These are phyloP conservation scores for Akabosia matsudoensis DNA, from an alignment of 1,140 invertebrate genomes.

Conservation along the genomic window DNA sequence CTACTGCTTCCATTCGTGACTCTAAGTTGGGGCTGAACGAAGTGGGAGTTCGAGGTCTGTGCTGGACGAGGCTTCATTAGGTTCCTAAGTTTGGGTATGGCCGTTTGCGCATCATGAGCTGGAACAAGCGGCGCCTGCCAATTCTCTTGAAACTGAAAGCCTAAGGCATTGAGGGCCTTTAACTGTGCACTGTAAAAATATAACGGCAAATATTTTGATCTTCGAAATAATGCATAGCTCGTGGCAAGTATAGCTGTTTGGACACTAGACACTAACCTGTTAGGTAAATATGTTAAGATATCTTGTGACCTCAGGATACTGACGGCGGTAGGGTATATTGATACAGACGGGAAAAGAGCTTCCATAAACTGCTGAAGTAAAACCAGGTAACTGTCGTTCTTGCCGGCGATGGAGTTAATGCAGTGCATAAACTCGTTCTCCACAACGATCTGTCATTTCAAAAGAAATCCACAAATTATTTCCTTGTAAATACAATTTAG, in stretches of 20 bases:
- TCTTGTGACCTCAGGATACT: conserved; percentile 29
- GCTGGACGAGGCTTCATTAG: conserved; percentile 29
- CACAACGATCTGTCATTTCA: conserved; percentile 29
- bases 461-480: background rate
- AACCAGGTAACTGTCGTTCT: conserved; percentile 29
- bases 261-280: conserved; percentile 24
- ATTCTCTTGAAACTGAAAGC: conserved; percentile 29
- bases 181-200: conserved; percentile 32
- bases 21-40: no score
- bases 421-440: conserved; percentile 41
- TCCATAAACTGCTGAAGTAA: conserved; percentile 40
- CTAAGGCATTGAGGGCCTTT: conserved; percentile 29
- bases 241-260: background rate
- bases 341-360: conserved; percentile 33
- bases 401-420: conserved; percentile 34
- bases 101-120: conserved; percentile 23
- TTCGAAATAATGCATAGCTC: background rate
- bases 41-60: no score
- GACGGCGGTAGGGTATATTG: conserved; percentile 39
- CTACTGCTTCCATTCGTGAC: background rate
- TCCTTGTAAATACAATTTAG: background rate
- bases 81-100: conserved; percentile 15
- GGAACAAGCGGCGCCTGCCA: conserved; percentile 39
- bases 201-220: background rate
- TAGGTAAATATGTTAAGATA: conserved; percentile 35